Conservation (phyloP, 1,140 invertebrate species). For the Camponotus pennsylvanicus region DNA sequence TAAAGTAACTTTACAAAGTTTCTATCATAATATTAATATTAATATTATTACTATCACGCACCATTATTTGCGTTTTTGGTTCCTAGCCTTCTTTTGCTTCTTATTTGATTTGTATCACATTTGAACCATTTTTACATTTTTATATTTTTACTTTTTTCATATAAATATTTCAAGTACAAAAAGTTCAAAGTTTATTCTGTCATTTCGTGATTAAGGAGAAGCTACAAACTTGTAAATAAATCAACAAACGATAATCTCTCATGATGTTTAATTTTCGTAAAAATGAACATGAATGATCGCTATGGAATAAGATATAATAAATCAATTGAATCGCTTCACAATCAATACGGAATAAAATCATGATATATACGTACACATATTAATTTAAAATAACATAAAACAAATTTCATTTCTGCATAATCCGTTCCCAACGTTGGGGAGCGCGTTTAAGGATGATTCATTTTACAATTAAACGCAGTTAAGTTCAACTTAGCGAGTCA, state of each 20-base stretch:
- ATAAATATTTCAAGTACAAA: not conserved
- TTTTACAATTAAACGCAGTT: constrained; percentile 60
- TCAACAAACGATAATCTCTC: not conserved
- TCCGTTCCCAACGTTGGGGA: not conserved
- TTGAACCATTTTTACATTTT: too few relatives aligned
- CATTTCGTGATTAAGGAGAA: not conserved
- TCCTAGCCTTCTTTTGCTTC: too few relatives aligned
- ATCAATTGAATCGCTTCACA: too few relatives aligned
- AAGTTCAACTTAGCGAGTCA: constrained; percentile 53
- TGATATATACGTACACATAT: too few relatives aligned
- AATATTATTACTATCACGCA: too few relatives aligned
- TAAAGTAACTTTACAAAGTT: too few relatives aligned
- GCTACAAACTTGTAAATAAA: not conserved
- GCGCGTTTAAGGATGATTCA: constrained; percentile 12
- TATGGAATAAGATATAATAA: not conserved
- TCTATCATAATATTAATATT: too few relatives aligned
- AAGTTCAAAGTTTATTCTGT: not conserved
- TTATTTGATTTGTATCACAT: too few relatives aligned
- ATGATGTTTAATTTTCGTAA: not conserved
- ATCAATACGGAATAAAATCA: not conserved
- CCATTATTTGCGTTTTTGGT: too few relatives aligned
- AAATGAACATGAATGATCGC: not conserved
- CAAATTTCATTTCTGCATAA: not conserved
- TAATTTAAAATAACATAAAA: constrained; percentile 1
- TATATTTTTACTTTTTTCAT: too few relatives aligned